A percentile compares a stretch with the other conserved stretches of the same genome.
Conservation (phyloP, 1,140 invertebrate genomes). For the Aphelenchoides fujianensis region DNA sequence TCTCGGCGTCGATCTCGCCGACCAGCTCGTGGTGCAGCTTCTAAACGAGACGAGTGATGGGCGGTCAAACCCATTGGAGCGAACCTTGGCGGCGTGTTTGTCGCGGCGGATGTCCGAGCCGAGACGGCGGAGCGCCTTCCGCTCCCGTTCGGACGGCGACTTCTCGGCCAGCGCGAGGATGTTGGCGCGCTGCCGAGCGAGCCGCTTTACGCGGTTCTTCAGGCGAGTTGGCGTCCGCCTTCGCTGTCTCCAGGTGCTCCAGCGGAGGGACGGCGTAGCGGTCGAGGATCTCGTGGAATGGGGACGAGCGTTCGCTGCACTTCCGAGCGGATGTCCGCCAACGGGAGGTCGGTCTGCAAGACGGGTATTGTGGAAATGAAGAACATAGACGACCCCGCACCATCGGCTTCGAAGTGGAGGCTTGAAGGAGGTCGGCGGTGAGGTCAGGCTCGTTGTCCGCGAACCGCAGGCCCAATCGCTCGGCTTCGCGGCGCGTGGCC, state of each 20-base stretch:
- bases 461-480: neutral
- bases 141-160: neutral
- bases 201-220: neutral
- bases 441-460: neutral
- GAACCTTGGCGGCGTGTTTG: slow-evolving; percentile 14
- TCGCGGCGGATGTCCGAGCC: slow-evolving; percentile 5
- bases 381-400: neutral
- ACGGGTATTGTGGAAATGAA: neutral
- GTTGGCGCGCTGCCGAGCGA: slow-evolving; percentile 5
- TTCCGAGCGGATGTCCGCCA: neutral
- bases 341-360: neutral
- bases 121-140: neutral
- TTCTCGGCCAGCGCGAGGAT: slow-evolving; percentile 19
- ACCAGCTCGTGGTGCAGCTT: slow-evolving; percentile 3
- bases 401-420: neutral
- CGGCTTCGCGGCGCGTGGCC: neutral
- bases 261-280: neutral
- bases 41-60: too few relatives aligned
- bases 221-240: neutral
- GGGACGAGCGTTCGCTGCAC: neutral
- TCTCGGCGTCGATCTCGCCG: slow-evolving; percentile 21
- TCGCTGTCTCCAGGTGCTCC: neutral
- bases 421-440: neutral
- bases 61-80: too few relatives aligned
- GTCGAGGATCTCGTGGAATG: slow-evolving; percentile 11